A percentile compares a stretch with the other conserved stretches of the same genome.
These are phyloP conservation scores for Napeogenes sylphis DNA, from an alignment of 2,888 invertebrate genomes.

Conservation along the genomic window DNA sequence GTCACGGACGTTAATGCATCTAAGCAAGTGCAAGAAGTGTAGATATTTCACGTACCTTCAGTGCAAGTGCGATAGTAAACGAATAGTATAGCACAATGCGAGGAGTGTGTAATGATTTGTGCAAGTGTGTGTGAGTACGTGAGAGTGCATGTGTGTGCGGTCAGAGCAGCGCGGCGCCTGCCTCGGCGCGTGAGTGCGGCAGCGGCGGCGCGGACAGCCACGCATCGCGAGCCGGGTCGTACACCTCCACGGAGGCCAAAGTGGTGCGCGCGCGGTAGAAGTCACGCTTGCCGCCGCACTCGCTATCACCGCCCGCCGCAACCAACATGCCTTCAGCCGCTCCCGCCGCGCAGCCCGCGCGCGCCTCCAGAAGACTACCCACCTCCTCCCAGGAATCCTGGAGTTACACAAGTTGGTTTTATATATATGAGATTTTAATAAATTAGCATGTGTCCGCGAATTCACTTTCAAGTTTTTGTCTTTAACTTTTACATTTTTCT, in stretches of 20 bases:
- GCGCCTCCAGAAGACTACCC: conserved; percentile 83
- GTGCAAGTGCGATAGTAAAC: neutral
- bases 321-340: conserved; percentile 89
- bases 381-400: conserved; percentile 89
- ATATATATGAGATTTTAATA: too few relatives aligned
- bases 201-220: conserved; percentile 90
- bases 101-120: neutral
- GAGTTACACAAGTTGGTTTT: neutral
- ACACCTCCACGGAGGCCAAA: conserved; percentile 89
- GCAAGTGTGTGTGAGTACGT: neutral
- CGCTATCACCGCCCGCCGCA: conserved; percentile 91
- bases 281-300: conserved; percentile 81
- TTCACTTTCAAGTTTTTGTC: too few relatives aligned
- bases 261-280: conserved; percentile 92
- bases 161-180: conserved; percentile 89
- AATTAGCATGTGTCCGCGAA: too few relatives aligned
- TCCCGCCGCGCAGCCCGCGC: conserved; percentile 91
- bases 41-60: neutral
- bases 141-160: conserved; percentile 31
- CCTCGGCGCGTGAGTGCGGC: conserved; percentile 91
- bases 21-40: neutral
- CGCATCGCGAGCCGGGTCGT: conserved; percentile 85
- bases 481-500: too few relatives aligned
- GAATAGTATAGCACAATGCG: too few relatives aligned
- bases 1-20: neutral